phyloP scores from a whole-genome alignment of 2,113 vertebrate species.

The Aphelocoma coerulescens region DNA sequence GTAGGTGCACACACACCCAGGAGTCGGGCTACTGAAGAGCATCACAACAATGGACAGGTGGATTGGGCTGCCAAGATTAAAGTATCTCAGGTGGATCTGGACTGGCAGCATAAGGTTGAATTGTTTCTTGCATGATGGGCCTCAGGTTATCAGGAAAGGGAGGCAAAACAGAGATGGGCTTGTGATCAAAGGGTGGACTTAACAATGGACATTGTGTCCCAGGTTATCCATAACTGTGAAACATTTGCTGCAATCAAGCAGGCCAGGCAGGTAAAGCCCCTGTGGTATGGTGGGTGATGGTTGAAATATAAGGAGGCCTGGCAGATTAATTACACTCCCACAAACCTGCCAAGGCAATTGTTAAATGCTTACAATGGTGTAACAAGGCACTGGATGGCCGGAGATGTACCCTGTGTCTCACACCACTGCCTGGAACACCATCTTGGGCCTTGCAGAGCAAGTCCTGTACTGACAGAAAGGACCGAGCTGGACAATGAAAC shows the following conservation, averaged over 20 bases:
- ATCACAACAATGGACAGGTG: too few species aligned
- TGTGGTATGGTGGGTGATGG: background rate
- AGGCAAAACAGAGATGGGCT: background rate
- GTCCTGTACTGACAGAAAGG: background rate
- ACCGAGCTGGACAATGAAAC: background rate
- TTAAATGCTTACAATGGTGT: background rate
- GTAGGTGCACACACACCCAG: too few species aligned
- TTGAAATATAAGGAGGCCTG: background rate
- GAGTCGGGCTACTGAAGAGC: background rate
- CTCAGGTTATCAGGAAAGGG: background rate
- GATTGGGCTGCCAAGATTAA: background rate
- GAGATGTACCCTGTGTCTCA: background rate
- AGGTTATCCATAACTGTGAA: background rate
- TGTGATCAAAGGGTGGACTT: background rate
- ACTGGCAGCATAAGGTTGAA: background rate
- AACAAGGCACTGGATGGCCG: background rate
- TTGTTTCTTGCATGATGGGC: background rate
- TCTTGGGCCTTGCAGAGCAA: background rate
- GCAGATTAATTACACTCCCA: background rate
- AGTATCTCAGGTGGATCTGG: background rate
- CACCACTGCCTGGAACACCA: background rate
- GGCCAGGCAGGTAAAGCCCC: background rate
- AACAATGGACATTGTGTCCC: background rate
- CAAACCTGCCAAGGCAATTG: background rate
- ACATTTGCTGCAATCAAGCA: background rate